Percentiles rank a stretch among this genome's conserved stretches.
phyloP scores from a whole-genome alignment of 2,888 invertebrate genomes.

The Drosophila diplacantha region DNA sequence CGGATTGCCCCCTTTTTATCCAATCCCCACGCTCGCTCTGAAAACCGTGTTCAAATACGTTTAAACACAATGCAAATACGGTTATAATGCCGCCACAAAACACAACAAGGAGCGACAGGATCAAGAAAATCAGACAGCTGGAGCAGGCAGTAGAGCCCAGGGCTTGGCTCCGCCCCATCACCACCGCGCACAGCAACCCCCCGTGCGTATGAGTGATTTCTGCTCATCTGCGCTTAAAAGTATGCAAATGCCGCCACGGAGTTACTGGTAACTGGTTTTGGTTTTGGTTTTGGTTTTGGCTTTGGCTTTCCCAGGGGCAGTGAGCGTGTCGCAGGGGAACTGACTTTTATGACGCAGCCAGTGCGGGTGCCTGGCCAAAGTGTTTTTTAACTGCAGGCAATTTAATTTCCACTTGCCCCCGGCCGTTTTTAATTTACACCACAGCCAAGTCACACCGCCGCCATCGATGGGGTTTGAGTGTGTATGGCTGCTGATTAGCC shows the following conservation, averaged over 20 bases:
- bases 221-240: constrained; percentile 65
- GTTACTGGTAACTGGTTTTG: constrained; percentile 21
- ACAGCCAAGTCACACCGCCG: constrained; percentile 29
- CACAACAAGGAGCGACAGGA: constrained; percentile 48
- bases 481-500: constrained; percentile 71
- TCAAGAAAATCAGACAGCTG: constrained; percentile 61
- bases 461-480: constrained; percentile 50
- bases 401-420: constrained; percentile 59
- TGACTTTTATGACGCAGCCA: constrained; percentile 61
- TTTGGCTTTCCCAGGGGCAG: constrained; percentile 14
- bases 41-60: constrained; percentile 68
- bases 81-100: constrained; percentile 68
- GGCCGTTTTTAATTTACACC: constrained; percentile 52
- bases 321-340: constrained; percentile 54
- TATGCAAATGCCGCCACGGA: constrained; percentile 71
- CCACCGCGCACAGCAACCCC: constrained; percentile 8
- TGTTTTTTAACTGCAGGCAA: constrained; percentile 74
- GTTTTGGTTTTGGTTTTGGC: constrained; percentile 12
- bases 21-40: constrained; percentile 49
- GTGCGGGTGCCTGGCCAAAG: constrained; percentile 52
- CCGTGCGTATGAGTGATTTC: constrained; percentile 74
- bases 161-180: constrained; percentile 56
- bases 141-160: constrained; percentile 41
- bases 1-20: constrained; percentile 8
- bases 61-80: constrained; percentile 76